Conservation (phyloP, 1,140 invertebrate genomes). For the Kradibia gibbosae region DNA sequence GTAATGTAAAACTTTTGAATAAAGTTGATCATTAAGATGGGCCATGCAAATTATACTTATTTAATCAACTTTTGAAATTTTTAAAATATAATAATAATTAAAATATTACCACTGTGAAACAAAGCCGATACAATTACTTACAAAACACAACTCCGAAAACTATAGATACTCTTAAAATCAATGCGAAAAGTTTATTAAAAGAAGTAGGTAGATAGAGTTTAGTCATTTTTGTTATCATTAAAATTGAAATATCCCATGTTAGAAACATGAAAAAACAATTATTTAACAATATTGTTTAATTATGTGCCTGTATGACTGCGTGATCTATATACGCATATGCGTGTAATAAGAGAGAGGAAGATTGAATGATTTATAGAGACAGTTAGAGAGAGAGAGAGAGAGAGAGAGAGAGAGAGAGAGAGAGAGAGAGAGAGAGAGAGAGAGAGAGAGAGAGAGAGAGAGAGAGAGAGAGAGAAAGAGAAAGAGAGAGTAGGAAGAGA, state of each 20-base stretch:
- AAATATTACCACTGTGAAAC: background rate
- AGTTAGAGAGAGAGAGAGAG: background rate
- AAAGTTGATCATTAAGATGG: background rate
- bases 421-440: background rate
- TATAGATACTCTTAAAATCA: conserved; percentile 23
- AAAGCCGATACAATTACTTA: background rate
- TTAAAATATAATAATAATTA: background rate
- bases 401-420: background rate
- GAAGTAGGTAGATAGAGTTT: background rate
- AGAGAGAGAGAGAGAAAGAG: background rate
- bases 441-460: background rate
- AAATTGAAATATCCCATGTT: background rate
- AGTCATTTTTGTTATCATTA: background rate
- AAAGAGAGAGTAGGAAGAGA: background rate
- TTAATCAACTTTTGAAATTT: background rate
- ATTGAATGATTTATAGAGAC: background rate
- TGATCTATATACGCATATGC: too few relatives aligned
- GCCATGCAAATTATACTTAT: background rate
- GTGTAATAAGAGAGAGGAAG: background rate
- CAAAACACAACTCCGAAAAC: conserved; percentile 23
- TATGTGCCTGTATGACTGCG: too few relatives aligned
- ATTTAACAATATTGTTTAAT: too few relatives aligned
- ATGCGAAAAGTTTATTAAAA: conserved; percentile 11
- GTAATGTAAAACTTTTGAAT: background rate
- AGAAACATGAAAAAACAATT: background rate